Percentiles rank a stretch among this genome's conserved stretches.
Conservation (phyloP, 1,140 invertebrate species). For the Mactra quadrangularis region DNA sequence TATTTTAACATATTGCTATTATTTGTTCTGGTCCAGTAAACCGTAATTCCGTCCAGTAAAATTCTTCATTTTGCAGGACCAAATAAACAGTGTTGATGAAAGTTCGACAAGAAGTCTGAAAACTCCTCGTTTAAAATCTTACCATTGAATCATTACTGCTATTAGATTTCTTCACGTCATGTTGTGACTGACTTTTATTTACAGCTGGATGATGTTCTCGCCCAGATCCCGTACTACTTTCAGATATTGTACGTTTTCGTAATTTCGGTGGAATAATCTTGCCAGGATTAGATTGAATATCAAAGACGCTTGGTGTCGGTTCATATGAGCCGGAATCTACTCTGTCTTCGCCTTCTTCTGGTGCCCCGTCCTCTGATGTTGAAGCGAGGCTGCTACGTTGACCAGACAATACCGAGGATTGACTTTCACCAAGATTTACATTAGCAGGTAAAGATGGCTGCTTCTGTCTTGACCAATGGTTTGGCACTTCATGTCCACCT, state of each 20-base stretch:
- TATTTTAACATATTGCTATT: too few relatives aligned
- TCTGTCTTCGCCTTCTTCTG: slow-evolving; percentile 50
- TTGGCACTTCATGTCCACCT: neutral
- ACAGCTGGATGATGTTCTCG: slow-evolving; percentile 7
- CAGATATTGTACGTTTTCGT: slow-evolving; percentile 65
- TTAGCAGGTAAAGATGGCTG: slow-evolving; percentile 16
- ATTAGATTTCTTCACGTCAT: neutral
- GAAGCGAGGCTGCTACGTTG: slow-evolving; percentile 65
- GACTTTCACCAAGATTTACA: slow-evolving; percentile 39
- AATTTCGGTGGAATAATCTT: slow-evolving; percentile 66
- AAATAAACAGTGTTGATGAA: too few relatives aligned
- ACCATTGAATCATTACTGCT: slow-evolving; percentile 35
- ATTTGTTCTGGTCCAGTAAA: too few relatives aligned
- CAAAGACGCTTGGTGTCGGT: slow-evolving; percentile 38
- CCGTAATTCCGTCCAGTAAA: too few relatives aligned
- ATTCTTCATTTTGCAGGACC: too few relatives aligned
- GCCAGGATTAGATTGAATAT: slow-evolving; percentile 26
- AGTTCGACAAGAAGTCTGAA: too few relatives aligned
- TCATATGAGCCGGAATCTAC: slow-evolving; percentile 7
- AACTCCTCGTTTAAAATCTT: too few relatives aligned
- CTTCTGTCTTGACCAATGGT: slow-evolving; percentile 12
- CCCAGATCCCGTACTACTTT: slow-evolving; percentile 62
- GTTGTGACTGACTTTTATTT: slow-evolving; percentile 10
- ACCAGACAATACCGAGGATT: slow-evolving; percentile 6
- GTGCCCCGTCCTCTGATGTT: slow-evolving; percentile 49